These are phyloP conservation scores for Boulengeromyrus knoepffleri DNA, from an alignment of 2,113 vertebrate genomes.

Conservation along the genomic window DNA sequence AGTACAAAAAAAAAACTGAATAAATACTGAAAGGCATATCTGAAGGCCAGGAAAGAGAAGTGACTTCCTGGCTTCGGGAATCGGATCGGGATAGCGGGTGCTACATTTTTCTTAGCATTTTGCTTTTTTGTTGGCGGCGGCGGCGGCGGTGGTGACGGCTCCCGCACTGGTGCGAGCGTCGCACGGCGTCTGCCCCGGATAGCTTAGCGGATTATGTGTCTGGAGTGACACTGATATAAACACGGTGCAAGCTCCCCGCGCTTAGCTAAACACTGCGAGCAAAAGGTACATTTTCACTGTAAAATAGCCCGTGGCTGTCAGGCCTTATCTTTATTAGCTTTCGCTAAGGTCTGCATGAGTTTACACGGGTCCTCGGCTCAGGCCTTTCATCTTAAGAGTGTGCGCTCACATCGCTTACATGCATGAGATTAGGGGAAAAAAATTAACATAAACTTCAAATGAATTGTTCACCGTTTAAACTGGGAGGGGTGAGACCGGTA, in stretches of 20 bases:
- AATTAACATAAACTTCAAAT: slow-evolving; percentile 15
- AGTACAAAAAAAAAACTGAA: neutral
- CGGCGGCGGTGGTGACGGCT: neutral
- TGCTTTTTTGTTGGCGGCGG: slow-evolving; percentile 7
- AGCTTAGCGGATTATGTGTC: slow-evolving; percentile 43
- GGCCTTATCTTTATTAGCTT: slow-evolving; percentile 88
- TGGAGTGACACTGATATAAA: slow-evolving; percentile 43
- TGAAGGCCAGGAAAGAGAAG: neutral
- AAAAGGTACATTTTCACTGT: slow-evolving; percentile 42
- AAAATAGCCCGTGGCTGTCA: slow-evolving; percentile 58
- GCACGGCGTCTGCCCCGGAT: slow-evolving; percentile 30
- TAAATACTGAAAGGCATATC: neutral
- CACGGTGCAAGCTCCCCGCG: slow-evolving; percentile 33
- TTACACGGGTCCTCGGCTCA: slow-evolving; percentile 56
- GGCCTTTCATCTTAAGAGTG: slow-evolving; percentile 70
- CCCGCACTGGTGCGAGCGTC: slow-evolving; percentile 20
- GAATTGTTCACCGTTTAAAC: slow-evolving; percentile 17
- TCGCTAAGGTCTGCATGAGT: slow-evolving; percentile 73
- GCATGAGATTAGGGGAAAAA: slow-evolving; percentile 33
- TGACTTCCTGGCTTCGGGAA: neutral
- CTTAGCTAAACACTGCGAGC: slow-evolving; percentile 50
- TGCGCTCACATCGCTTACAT: slow-evolving; percentile 70
- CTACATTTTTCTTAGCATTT: neutral
- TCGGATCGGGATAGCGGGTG: neutral
- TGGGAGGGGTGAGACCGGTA: neutral